Conservation (phyloP, 2,888 invertebrate species). For the Polietes domitor region DNA sequence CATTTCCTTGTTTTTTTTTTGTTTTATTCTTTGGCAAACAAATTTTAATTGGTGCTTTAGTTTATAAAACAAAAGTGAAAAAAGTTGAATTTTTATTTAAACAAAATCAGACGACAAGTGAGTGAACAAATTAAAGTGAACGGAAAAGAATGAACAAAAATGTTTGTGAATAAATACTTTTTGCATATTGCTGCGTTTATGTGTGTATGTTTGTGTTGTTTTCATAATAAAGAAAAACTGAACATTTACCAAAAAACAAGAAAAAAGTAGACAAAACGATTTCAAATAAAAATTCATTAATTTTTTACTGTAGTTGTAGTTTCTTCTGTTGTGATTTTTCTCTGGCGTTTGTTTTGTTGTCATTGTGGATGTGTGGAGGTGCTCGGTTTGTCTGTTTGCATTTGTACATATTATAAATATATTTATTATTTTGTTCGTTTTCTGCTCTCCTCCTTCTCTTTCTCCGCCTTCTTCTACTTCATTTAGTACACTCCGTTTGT, state of each 20-base stretch:
- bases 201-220: constrained; percentile 37
- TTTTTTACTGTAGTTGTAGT: background rate
- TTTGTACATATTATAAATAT: background rate
- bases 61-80: background rate
- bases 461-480: background rate
- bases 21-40: background rate
- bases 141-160: constrained; percentile 1
- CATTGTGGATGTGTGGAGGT: background rate
- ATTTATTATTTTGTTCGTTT: background rate
- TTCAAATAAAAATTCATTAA: constrained; percentile 8
- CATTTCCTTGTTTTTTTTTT: background rate
- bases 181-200: constrained; percentile 27
- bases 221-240: background rate
- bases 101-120: background rate
- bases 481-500: background rate
- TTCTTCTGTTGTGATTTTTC: background rate
- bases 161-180: constrained; percentile 11
- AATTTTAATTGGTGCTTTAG: constrained; percentile 15
- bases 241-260: background rate
- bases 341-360: background rate
- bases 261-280: background rate
- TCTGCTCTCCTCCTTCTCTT: background rate
- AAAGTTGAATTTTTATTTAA: background rate
- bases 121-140: background rate
- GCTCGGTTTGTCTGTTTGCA: background rate